Percentiles rank a stretch among this genome's conserved stretches.
Conservation (phyloP, 2,888 invertebrate species). For the Zaprionus lineosus region DNA sequence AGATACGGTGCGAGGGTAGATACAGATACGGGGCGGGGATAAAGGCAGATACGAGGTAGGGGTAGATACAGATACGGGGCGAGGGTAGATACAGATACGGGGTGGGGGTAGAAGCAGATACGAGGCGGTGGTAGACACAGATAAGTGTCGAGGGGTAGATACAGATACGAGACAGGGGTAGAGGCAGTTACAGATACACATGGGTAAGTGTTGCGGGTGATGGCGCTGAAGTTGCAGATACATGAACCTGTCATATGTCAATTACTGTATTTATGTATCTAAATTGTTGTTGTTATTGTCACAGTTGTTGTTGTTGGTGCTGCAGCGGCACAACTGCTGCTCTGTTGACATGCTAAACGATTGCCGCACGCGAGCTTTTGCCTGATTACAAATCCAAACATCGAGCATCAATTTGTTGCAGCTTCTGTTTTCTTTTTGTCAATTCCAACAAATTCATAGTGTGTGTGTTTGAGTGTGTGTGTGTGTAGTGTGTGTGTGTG, state of each 20-base stretch:
- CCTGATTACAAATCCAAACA: conserved; percentile 37
- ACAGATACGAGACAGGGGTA: too few relatives aligned
- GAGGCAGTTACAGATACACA: too few relatives aligned
- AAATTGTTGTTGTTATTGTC: conserved; percentile 41
- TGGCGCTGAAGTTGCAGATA: conserved; percentile 4
- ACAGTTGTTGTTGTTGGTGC: conserved; percentile 20
- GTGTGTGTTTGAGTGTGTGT: conserved; percentile 15
- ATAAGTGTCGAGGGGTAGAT: too few relatives aligned
- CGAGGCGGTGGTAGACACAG: too few relatives aligned
- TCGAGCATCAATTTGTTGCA: conserved; percentile 21
- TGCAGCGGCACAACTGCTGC: background rate
- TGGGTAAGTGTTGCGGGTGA: too few relatives aligned
- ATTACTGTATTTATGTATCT: conserved; percentile 62
- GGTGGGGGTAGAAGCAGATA: too few relatives aligned
- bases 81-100: conserved; percentile 9
- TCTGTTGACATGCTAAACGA: conserved; percentile 44
- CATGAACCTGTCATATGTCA: conserved; percentile 44
- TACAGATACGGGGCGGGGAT: too few relatives aligned
- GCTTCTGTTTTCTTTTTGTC: conserved; percentile 26
- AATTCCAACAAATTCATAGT: conserved; percentile 64
- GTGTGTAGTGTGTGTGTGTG: background rate
- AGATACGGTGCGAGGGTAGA: too few relatives aligned
- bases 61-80: too few relatives aligned
- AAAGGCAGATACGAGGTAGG: too few relatives aligned
- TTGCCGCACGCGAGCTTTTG: conserved; percentile 33